Evolutionary conservation across 2,113 vertebrate genomes (phyloP).

Genomic region (Lepus timidus): DNA sequence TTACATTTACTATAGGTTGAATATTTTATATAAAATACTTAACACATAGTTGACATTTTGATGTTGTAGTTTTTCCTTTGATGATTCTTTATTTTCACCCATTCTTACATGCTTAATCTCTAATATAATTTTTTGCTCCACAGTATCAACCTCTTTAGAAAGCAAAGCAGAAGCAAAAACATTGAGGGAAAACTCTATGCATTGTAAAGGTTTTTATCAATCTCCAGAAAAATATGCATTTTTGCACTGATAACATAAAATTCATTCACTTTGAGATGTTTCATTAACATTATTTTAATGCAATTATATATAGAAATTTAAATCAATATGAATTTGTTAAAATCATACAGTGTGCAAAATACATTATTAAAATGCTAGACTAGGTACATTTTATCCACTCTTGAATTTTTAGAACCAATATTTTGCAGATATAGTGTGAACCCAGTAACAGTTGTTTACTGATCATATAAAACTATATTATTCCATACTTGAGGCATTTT

Average conservation of each 20-base stretch:
- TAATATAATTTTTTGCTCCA: not conserved
- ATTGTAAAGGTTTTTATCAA: not conserved
- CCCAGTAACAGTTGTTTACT: not conserved
- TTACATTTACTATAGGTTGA: constrained; percentile 1
- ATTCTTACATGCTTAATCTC: not conserved
- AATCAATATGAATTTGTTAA: not conserved
- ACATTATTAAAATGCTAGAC: not conserved
- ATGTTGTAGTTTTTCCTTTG: not conserved
- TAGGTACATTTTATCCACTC: not conserved
- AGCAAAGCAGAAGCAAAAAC: not conserved
- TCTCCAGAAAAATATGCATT: not conserved
- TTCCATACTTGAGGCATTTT: not conserved
- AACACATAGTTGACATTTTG: not conserved
- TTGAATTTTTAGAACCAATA: not conserved
- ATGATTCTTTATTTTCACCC: not conserved
- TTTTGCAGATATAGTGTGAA: not conserved
- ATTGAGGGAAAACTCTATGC: not conserved
- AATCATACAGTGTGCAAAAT: not conserved
- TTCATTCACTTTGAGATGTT: constrained; percentile 18
- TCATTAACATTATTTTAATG: constrained; percentile 6
- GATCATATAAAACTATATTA: not conserved
- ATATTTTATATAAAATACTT: not conserved
- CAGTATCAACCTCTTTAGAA: not conserved
- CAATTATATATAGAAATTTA: not conserved
- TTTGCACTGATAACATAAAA: not conserved